These are phyloP conservation scores for Glaucidium brasilianum DNA, from an alignment of 2,113 vertebrate genomes.

Conservation along the genomic window DNA sequence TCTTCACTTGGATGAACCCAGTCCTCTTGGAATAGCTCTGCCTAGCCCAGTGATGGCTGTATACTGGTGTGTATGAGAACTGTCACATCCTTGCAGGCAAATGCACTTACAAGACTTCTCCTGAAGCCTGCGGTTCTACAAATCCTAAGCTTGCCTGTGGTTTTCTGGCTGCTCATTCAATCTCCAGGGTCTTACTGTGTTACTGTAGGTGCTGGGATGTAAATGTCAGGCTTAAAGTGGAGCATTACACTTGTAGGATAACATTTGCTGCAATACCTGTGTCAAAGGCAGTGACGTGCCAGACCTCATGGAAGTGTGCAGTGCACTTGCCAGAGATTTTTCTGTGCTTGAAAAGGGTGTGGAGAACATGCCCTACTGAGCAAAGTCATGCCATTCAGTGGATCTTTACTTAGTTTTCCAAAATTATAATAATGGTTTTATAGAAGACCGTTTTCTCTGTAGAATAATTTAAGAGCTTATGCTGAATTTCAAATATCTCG, in stretches of 20 bases:
- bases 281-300: constrained; percentile 14
- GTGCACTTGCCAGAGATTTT: neutral
- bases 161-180: neutral
- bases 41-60: neutral
- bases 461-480: neutral
- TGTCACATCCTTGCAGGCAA: neutral
- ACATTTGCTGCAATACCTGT: neutral
- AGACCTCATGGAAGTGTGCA: neutral
- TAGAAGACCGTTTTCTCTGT: neutral
- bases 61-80: rapidly evolving
- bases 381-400: neutral
- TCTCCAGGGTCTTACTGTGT: rapidly evolving
- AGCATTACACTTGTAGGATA: neutral
- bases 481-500: neutral
- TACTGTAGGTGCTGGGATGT: neutral
- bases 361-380: neutral
- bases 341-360: neutral
- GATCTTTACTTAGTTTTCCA: neutral
- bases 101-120: neutral
- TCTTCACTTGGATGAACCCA: neutral
- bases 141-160: neutral
- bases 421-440: neutral
- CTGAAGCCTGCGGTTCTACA: neutral
- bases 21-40: neutral
- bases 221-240: neutral